Evolutionary conservation across 2,888 invertebrate genomes (phyloP).

Genomic region (Anodontia alba): DNA sequence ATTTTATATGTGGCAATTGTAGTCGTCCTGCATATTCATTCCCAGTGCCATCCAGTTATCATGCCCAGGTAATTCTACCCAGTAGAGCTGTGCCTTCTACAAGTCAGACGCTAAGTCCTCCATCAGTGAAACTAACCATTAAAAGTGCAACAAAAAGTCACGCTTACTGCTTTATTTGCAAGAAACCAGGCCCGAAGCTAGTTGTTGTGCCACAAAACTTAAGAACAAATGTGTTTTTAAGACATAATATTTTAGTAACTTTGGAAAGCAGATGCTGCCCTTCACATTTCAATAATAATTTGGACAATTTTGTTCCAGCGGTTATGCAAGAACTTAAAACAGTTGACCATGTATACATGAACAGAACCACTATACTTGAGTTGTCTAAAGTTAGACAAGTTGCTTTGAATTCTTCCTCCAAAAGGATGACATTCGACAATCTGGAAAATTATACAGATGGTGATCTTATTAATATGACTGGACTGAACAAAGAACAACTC

Average conservation of each 20-base stretch:
- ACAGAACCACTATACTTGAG: background rate
- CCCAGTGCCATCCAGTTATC: no score
- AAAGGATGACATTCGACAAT: background rate
- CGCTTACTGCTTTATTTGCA: constrained; percentile 34
- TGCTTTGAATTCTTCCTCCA: background rate
- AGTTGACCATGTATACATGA: background rate
- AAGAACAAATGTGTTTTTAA: constrained; percentile 9
- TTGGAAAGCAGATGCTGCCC: constrained; percentile 27
- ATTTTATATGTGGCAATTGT: no score
- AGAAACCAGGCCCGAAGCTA: constrained; percentile 32
- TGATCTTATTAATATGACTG: constrained; percentile 25
- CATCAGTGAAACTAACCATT: constrained; percentile 8
- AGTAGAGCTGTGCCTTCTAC: no score
- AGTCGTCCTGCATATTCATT: no score
- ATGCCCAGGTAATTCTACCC: no score
- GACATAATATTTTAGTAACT: constrained; percentile 17
- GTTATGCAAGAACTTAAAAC: background rate
- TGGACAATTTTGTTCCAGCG: background rate
- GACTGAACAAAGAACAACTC: constrained; percentile 33
- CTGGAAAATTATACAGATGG: background rate
- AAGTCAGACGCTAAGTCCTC: background rate
- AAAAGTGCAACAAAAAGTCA: constrained; percentile 28
- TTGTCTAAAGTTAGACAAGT: background rate
- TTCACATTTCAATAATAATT: constrained; percentile 1
- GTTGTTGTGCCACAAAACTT: background rate